phyloP scores from a whole-genome alignment of 2,113 vertebrate species.

The Chaetura pelagica region DNA sequence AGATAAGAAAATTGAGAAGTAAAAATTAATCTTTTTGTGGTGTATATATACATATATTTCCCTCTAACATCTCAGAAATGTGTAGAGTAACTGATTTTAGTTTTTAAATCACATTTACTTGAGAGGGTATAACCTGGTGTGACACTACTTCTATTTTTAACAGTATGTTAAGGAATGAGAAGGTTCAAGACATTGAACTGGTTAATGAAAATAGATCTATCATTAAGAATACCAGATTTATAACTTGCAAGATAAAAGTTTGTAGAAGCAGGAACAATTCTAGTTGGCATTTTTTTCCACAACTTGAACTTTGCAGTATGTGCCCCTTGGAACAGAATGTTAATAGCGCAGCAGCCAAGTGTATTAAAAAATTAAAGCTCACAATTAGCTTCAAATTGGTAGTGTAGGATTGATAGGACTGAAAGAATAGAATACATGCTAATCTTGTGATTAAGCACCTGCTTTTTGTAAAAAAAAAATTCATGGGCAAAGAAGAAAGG shows the following conservation, averaged over 20 bases:
- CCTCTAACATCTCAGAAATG: neutral
- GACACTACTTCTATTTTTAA: neutral
- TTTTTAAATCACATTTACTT: neutral
- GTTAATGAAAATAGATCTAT: neutral
- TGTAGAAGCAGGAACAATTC: neutral
- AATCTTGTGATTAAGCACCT: neutral
- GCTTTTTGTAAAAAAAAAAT: neutral
- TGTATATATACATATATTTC: neutral
- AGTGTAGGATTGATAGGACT: neutral
- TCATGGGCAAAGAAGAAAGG: neutral
- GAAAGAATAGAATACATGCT: neutral
- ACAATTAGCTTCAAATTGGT: neutral
- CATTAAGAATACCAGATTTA: neutral
- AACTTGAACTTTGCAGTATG: neutral
- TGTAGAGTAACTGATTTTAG: neutral
- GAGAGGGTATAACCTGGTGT: neutral
- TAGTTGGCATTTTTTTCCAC: neutral
- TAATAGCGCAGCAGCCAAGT: neutral
- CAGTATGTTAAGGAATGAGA: neutral
- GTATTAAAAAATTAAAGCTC: neutral
- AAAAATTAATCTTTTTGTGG: neutral
- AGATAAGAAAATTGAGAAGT: constrained; percentile 63
- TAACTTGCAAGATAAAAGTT: neutral
- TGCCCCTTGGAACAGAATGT: neutral
- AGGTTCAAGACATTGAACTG: neutral